Conservation (phyloP, 2,888 invertebrate species). For the Xylota sylvarum region DNA sequence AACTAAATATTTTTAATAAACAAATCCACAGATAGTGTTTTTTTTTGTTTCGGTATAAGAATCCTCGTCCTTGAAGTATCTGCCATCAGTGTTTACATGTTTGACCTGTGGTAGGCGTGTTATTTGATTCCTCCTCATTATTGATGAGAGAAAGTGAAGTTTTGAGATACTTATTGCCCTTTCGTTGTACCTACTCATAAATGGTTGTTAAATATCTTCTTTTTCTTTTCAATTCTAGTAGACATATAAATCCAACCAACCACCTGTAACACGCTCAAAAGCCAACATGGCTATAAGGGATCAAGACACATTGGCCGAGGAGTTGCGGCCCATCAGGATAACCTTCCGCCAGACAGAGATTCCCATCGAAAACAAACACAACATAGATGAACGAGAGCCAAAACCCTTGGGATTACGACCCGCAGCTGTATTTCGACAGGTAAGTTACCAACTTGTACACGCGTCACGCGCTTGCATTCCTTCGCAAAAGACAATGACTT, state of each 20-base stretch:
- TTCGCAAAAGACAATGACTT: neutral
- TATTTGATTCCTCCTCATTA: neutral
- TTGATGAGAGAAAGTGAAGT: neutral
- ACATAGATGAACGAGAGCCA: neutral
- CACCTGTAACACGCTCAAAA: neutral
- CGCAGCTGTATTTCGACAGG: slow-evolving; percentile 77
- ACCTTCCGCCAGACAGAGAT: slow-evolving; percentile 16
- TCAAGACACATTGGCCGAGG: slow-evolving; percentile 26
- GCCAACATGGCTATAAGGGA: slow-evolving; percentile 39
- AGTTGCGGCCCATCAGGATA: slow-evolving; percentile 27
- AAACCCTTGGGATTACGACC: slow-evolving; percentile 71
- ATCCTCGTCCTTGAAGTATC: neutral
- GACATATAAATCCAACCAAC: neutral
- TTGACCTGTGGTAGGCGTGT: neutral
- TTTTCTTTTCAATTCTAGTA: slow-evolving; percentile 19
- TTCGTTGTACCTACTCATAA: too few relatives aligned
- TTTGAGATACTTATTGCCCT: too few relatives aligned
- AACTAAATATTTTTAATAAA: neutral
- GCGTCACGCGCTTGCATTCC: slow-evolving; percentile 9
- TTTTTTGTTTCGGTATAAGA: neutral
- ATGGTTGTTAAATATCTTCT: too few relatives aligned
- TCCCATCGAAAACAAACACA: slow-evolving; percentile 25
- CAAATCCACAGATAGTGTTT: neutral
- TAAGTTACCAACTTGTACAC: slow-evolving; percentile 26
- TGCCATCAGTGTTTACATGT: neutral